Evolutionary conservation across 1,140 invertebrate genomes (phyloP), one percentile per base, ranked within the genome.

Genomic region (Nylanderia fulva): DNA sequence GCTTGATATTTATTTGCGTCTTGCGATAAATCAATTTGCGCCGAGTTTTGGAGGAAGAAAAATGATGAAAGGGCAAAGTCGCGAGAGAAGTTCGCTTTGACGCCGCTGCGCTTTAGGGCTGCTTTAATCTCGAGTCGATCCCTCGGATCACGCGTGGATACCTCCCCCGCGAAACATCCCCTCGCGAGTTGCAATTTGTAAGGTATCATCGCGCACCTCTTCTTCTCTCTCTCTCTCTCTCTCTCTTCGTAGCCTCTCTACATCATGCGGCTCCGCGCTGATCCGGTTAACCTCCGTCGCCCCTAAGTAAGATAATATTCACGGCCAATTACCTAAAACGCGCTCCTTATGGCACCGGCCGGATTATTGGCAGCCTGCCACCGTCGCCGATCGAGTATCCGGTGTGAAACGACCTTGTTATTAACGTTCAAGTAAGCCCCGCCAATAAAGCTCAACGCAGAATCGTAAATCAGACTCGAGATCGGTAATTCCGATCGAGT

Each of bases 301-400:
- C 85, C 87, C 77, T 21, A 63, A 71, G 88, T 88, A 88, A 91
- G 90, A 91, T 89, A 87, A 91, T 90, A 90, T 92, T 92, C 91
- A 92, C 87, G 86, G 86, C 88, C 90, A 92, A 92, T 92, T 92
- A 91, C 88, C 90, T 91, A 90, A 92, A 91, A 92, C 75, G 80
- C 71, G 80, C 77, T 92, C 88, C 90, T 92, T 91, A 86, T 84
- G 77, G 75, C 79, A 45, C 39, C 64, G 66, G 29, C 63, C 56
- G 42, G 71, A 83, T 89, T 91, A 89, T 87, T 91, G 90, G 89
- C 91, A 85, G 64, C 15, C 76, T 90, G 87, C 91, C 91, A 90
- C 75, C 58, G 79, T 15, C 7, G 76, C 82, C 89, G 91, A 90
- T 88, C 87, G 88, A 84, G 61, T 88, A 90, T 90, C 85, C 86